A percentile compares a stretch with the other conserved stretches of the same genome.
Conservation (phyloP, 37 sponge, comb jelly and placozoan species). For the Theonella swinhoei region DNA sequence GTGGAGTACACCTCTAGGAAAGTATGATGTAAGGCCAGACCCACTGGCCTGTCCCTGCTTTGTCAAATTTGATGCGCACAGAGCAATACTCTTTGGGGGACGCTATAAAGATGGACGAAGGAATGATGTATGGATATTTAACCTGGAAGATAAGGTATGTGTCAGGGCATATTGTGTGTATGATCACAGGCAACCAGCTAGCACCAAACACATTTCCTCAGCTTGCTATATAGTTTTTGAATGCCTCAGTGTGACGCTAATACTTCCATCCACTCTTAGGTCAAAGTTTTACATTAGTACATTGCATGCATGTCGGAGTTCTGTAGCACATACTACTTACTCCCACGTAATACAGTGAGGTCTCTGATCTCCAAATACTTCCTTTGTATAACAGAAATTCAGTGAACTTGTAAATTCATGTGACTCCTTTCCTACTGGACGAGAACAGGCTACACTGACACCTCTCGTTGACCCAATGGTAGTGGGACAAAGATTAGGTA, state of each 20-base stretch:
- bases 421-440: conserved; percentile 9
- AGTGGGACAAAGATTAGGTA: background rate
- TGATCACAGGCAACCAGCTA: too few relatives aligned
- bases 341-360: too few relatives aligned
- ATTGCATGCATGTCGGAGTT: too few relatives aligned
- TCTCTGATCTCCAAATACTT: too few relatives aligned
- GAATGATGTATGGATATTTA: conserved; percentile 19
- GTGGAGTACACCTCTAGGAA: conserved; percentile 34
- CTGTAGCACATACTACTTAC: too few relatives aligned
- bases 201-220: too few relatives aligned
- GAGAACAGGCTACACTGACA: conserved; percentile 16
- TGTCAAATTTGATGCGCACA: conserved; percentile 26
- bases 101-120: background rate
- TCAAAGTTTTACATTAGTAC: too few relatives aligned
- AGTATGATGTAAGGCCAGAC: conserved; percentile 22
- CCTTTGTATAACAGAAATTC: too few relatives aligned
- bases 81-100: conserved; percentile 64
- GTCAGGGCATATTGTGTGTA: too few relatives aligned
- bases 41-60: conserved; percentile 28
- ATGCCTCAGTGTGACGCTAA: too few relatives aligned
- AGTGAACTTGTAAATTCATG: background rate
- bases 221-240: too few relatives aligned
- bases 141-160: conserved; percentile 32
- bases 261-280: too few relatives aligned
- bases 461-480: conserved; percentile 38